Percentiles rank a stretch among this genome's conserved stretches.
Conservation (phyloP, 2,888 invertebrate genomes). For the Zygothrica quintamaculata region DNA sequence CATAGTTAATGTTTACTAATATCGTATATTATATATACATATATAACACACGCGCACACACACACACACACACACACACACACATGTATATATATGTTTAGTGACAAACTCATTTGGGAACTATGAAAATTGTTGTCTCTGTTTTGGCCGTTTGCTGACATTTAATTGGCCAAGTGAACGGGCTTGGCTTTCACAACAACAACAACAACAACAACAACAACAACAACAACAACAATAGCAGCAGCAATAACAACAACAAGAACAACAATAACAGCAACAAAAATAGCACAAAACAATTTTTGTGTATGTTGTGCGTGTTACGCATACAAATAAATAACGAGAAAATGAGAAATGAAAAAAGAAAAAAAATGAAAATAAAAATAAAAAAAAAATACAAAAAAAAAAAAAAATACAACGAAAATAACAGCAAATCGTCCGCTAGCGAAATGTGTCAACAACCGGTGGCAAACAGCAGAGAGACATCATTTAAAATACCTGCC, state of each 20-base stretch:
- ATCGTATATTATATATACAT: conserved; percentile 21
- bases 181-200: conserved; percentile 77
- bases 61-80: neutral
- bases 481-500: conserved; percentile 39
- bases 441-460: conserved; percentile 41
- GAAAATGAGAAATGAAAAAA: neutral
- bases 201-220: too few relatives aligned
- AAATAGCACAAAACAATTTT: conserved; percentile 47
- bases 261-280: too few relatives aligned
- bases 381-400: conserved; percentile 25
- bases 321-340: conserved; percentile 61
- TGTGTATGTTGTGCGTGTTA: conserved; percentile 51
- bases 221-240: too few relatives aligned
- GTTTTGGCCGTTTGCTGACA: conserved; percentile 34
- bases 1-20: conserved; percentile 52
- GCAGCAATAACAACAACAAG: too few relatives aligned
- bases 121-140: conserved; percentile 22
- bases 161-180: conserved; percentile 61
- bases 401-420: conserved; percentile 5
- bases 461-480: conserved; percentile 17
- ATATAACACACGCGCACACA: conserved; percentile 10
- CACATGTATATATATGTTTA: neutral
- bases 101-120: conserved; percentile 5
- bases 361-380: too few relatives aligned
- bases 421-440: conserved; percentile 7